Evolutionary conservation across 2,888 invertebrate species (phyloP).

Genomic region (Scrobipalpa atriplicella): DNA sequence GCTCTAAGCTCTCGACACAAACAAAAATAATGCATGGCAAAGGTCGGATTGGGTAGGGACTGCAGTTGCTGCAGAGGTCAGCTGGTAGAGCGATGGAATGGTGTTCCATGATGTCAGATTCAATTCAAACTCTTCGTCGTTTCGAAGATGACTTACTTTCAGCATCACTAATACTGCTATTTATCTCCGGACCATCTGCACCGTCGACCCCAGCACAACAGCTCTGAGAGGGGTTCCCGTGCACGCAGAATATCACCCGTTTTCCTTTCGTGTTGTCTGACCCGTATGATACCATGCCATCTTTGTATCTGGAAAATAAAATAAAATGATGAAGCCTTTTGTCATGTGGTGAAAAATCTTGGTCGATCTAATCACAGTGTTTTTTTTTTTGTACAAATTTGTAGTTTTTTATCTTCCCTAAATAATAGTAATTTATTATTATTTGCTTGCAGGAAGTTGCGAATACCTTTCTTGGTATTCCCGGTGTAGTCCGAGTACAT

Average conservation of each 20-base stretch:
- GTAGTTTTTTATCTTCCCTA: no score
- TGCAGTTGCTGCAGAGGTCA: no score
- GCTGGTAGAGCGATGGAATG: no score
- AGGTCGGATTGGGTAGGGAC: no score
- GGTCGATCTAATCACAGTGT: no score
- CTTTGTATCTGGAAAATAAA: constrained; percentile 62
- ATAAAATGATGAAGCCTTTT: not conserved
- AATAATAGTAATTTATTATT: no score
- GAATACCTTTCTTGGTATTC: constrained; percentile 91
- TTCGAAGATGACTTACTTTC: constrained; percentile 58
- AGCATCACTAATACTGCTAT: constrained; percentile 67
- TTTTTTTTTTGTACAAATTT: no score
- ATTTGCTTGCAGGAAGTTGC: constrained; percentile 84
- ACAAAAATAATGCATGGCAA: no score
- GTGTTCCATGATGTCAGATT: no score
- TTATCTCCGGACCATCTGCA: constrained; percentile 58
- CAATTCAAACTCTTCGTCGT: no score
- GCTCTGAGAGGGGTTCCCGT: constrained; percentile 88
- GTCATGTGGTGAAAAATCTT: no score
- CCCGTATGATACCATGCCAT: constrained; percentile 74
- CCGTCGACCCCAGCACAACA: constrained; percentile 86
- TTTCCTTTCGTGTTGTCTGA: constrained; percentile 67
- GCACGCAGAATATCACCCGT: constrained; percentile 88
- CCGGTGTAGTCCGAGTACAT: constrained; percentile 96
- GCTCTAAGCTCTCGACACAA: no score